A percentile compares a stretch with the other conserved stretches of the same genome.
Conservation (phyloP, 2,797 vertebrate genomes). For the Hemitrygon akajei region DNA sequence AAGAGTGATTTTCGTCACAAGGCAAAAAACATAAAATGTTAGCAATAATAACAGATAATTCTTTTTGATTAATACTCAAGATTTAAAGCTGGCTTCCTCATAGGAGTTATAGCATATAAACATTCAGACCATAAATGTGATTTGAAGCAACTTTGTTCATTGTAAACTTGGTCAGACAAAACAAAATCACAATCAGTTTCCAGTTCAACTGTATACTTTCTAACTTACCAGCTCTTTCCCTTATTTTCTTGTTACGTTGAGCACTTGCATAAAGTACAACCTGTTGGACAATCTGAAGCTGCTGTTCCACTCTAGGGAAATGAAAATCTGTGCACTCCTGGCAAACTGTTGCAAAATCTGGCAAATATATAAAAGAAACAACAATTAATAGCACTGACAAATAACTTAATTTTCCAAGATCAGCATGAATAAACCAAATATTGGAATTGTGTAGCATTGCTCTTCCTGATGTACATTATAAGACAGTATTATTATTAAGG, state of each 20-base stretch:
- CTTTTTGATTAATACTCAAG: neutral
- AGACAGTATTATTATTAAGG: neutral
- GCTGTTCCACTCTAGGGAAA: constrained; percentile 80
- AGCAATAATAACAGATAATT: constrained; percentile 18
- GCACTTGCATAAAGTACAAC: constrained; percentile 85
- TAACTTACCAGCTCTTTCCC: constrained; percentile 69
- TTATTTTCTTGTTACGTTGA: constrained; percentile 76
- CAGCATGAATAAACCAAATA: neutral
- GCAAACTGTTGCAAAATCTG: constrained; percentile 90
- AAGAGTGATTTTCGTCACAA: neutral
- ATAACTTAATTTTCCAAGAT: neutral
- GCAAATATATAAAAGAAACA: constrained; percentile 39
- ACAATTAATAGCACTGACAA: neutral
- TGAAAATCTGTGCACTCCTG: constrained; percentile 97
- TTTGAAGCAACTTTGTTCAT: neutral
- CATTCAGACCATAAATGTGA: neutral
- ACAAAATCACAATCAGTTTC: neutral
- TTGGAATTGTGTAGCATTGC: neutral
- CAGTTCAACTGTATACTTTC: neutral
- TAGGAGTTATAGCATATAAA: neutral
- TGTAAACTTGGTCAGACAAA: neutral
- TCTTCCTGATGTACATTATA: neutral
- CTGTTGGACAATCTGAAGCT: constrained; percentile 87
- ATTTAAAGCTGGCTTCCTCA: neutral
- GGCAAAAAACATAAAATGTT: neutral